A percentile compares a stretch with the other conserved stretches of the same genome.
phyloP scores from a whole-genome alignment of 2,888 invertebrate species.

The Saturnia japonica region DNA sequence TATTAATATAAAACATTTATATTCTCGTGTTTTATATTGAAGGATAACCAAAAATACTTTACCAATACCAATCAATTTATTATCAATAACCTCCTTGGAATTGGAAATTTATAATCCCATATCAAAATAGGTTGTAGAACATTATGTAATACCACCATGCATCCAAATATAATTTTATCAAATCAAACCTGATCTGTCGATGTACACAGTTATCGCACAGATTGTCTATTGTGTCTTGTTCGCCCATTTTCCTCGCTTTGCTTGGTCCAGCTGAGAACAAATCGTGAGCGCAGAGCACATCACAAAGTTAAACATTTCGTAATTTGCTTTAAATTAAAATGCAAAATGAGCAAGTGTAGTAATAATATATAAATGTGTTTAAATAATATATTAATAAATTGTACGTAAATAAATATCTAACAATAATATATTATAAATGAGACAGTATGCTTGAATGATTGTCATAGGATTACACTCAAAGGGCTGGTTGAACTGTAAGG shows the following conservation, averaged over 20 bases:
- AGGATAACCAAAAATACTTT: conserved; percentile 12
- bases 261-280: conserved; percentile 73
- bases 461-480: neutral
- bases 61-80: neutral
- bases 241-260: conserved; percentile 58
- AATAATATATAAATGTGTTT: neutral
- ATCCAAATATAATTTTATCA: conserved; percentile 7
- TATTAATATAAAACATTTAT: neutral
- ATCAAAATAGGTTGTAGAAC: neutral
- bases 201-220: conserved; percentile 62
- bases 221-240: conserved; percentile 41
- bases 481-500: neutral
- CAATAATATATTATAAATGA: neutral
- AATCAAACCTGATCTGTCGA: conserved; percentile 64
- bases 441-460: neutral
- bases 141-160: conserved; percentile 7
- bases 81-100: neutral
- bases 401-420: neutral
- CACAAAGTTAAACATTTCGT: conserved; percentile 25
- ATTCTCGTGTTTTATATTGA: neutral
- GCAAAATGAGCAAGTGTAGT: neutral
- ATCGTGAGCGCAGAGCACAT: conserved; percentile 70
- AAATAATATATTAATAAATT: neutral
- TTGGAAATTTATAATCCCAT: neutral
- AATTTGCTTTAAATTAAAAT: conserved; percentile 14